Base-by-base conservation (phyloP, 2,113 vertebrate genomes). In the Chitala chitala region DNA sequence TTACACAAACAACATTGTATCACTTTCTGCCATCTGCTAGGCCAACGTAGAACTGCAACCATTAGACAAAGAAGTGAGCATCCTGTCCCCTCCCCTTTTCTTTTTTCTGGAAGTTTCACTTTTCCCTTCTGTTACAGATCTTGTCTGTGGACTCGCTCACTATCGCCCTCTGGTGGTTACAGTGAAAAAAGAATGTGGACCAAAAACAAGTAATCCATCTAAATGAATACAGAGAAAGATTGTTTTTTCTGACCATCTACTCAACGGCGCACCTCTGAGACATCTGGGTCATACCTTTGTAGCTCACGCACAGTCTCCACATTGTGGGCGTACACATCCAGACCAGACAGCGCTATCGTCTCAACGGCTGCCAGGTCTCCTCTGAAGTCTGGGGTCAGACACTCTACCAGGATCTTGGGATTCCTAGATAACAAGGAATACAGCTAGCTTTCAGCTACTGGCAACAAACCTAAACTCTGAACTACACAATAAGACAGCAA, bases 241-340 rank as follows among this genome's bases (percentile, higher is more conserved):
- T 46, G 44, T 46, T 46, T 46, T 46, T 46, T 12, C 44, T 46
- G 12, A 46, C 5, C 12, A 6, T 46, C 44, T 6, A 6, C 44
- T 6, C 12, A 46, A n/a, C 17, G n/a, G 31, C 31, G 5, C 59
- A 38, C 59, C 29, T 36, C 33, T n/a, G 29, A 31, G 66, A 20
- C 55, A 5, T 15, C 20, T 7, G 2, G 40, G 3, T 66, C 61
- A 68, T 74, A 98, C 97, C 95, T 91, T 80, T 99, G 97, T 22
- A 99, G 81, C 9, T 92, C 93, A 0, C 93, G 91, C 63, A 99
- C 97, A 0, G 97, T 99, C 83, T 98, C 97, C 78, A 99, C 89
- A 46, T 98, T 98, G 82, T 99, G 97, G 0, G 97, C 97, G 0
- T 94, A 99, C 2, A 99, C 97, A 2, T 99, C 97, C 75, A 98